Base-by-base conservation (phyloP, 1,140 invertebrate genomes). In the Caenorhabditis briggsae region DNA sequence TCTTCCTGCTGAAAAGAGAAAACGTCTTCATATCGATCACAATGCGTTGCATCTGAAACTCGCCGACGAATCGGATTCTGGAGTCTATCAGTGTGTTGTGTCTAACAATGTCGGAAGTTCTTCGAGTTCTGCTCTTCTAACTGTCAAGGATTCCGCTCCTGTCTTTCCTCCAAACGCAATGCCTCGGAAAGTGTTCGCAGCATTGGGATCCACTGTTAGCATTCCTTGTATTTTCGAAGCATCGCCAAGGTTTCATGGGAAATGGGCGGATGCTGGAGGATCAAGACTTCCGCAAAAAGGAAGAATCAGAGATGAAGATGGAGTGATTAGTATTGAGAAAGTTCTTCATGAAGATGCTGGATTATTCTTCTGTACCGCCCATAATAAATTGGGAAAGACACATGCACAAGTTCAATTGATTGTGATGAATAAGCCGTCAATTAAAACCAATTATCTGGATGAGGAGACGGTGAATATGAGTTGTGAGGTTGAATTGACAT, bases 141-240 rank as follows among this genome's bases (percentile, higher is more conserved):
- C 82, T 18, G 86, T 87, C 14, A 82, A 64, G 41, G 84, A 87
- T 33, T 41, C 70, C 41, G 64, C 83, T 33, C 86, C 86, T n/a
- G 23, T 61, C 9, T 87, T 87, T 33, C 86, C 83, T 18, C 50
- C 65, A 7, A 84, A 61, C 18, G 83, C 78, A 16, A 84, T 87
- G 65, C 83, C 86, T 3, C 59, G 83, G 55, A 87, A 78, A 18
- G 86, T 84, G 9, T 84, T 84, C 53, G 83, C 78, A 18, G 61
- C 70, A n/a, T 14, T 85, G 1, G 86, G 86, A 20, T 84, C 86
- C 8, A 84, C 86, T 33, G 82, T 87, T n/a, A 87, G 86, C 41
- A 50, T 87, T 16, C 86, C 86, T 12, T 87, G 86, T 58, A 82
- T 87, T 11, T 87, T 85, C 46, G 82, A 87, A 59, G 83, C 86